Evolutionary conservation across 2,888 invertebrate species (phyloP), one percentile per base, ranked within the genome.

Genomic region (Cephonodes hylas): DNA sequence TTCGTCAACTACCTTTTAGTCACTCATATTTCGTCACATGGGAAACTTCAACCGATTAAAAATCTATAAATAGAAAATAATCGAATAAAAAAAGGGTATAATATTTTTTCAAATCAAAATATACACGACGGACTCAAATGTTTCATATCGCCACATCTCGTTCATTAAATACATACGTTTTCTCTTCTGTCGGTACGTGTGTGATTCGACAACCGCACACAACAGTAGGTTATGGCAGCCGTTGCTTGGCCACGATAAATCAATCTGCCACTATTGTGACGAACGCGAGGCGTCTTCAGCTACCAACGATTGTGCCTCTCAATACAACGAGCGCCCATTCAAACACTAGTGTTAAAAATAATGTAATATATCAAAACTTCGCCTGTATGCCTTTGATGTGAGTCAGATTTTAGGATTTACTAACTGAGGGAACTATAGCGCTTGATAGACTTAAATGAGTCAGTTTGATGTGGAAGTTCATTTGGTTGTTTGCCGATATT

Each of bases 211-310:
- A 74, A 70, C 70, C 74, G 66, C 70, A 73, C 69, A 76, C 67
- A 76, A 70, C 77, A 78, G 79, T 75, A 79, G 48, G 80, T 74
- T 74, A 76, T 70, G 74, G 75, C 72, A 76, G 46, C 23, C 70
- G 76, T 76, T 71, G 72, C 72, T 84, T 80, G 85, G 84, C 84
- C 79, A 81, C 83, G 81, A 89, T 90, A 89, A 87, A 91, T 90
- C 90, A 90, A 88, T 87, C 83, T 68, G 67, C 67, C 74, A 72
- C 81, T 73, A 86, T 86, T 86, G 83, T 87, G 80, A 73, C 76
- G 76, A 66, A 71, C 72, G 76, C 74, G 76, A 72, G 66, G 72
- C 70, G 74, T 79, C 77, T 77, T 83, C 81, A 79, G 68, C 72
- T 73, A 67, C 63, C 31, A 31, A 53, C 48, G 38, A 38, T 38